Evolutionary conservation across 2,888 invertebrate genomes (phyloP), one percentile per base, ranked within the genome.

Genomic region (Thecocarcelia acutangulata): DNA sequence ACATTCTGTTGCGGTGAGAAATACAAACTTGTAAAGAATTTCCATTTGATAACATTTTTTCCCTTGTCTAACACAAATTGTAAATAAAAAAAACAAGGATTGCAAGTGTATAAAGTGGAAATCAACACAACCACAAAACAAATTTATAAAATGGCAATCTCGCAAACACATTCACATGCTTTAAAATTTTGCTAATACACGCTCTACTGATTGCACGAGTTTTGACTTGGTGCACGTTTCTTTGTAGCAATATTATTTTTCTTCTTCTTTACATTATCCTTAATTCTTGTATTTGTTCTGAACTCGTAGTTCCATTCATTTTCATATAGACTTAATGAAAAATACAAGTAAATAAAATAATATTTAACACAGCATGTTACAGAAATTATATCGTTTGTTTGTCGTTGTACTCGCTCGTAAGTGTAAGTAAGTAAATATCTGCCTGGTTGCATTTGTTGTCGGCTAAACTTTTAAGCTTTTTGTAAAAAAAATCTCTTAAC

Each of bases 111-210:
- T 69, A 80, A 73, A 73, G 44, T 72, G 77, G 73, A 81, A 81
- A 81, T 81, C 63, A 77, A 77, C 77, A 73, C 72, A 81, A 68
- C 81, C 81, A 68, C 81, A 81, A 69, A 81, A 78, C 73, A 81
- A 81, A 81, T 81, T 77, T 81, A 46, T 37, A 77, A 72, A 77
- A 81, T 74, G 68, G 74, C 69, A 63, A 54, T 17, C 42, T 37
- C 1, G 24, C 52, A 54, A 13, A 54, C 12, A 17, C 40, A 63
- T 15, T 12, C 12, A 50, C 28, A 17, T 2, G 42, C 12, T 44
- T 44, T 44, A 5, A 15, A 61, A 1, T 42, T 3, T n/a, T 40
- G 24, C 61, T 8, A n/a, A 21, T 56, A 52, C 21, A 61, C 44
- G 37, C 33, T 68, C 19, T 37, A 68, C 13, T 61, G 52, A 24